Evolutionary conservation across 1,140 invertebrate genomes (phyloP), one percentile per base, ranked within the genome.

Genomic region (Linepithema humile): DNA sequence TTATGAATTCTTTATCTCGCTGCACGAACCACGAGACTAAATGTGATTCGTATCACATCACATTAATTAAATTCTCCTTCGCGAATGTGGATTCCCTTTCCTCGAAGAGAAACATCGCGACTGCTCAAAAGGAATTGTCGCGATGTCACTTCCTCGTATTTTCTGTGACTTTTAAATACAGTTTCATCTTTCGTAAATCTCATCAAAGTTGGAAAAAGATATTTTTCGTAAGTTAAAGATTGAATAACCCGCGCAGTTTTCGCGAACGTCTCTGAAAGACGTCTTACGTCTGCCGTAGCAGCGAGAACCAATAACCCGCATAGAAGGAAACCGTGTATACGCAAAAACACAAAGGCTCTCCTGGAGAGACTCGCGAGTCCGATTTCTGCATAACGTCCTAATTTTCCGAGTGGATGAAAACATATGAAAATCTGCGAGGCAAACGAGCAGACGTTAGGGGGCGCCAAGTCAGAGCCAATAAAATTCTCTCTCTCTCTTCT

Each of bases 391-490:
- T 91, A 92, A 92, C 91, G 91, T 93, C 94, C 93, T 93, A 94
- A 94, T 94, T 94, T 94, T 94, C 93, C 93, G 88, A 93, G 88
- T 91, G 93, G 91, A 93, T 94, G 93, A 93, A 93, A 93, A 94
- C 93, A 93, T 93, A 94, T 94, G 94, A 94, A 94, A 94, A 94
- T 94, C 93, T 93, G 92, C 90, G 93, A 93, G 90, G 92, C 92
- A 93, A 93, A 94, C 90, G 92, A 94, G 91, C 90, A 92, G 85
- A 91, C 92, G 92, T 93, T 93, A 90, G 90, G 90, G 92, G 90
- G 91, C 92, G 92, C 90, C 91, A 90, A 94, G 92, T 94, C 93
- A 91, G 91, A 91, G 92, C 93, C 93, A 94, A 94, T 94, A 94
- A 94, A 94, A 94, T 88, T 93, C 92, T 92, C 91, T 91, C 92